Percentiles rank a stretch among this genome's conserved stretches.
These are phyloP conservation scores for Trigoniulus corallinus DNA, from an alignment of 1,140 invertebrate species.

Conservation along the genomic window DNA sequence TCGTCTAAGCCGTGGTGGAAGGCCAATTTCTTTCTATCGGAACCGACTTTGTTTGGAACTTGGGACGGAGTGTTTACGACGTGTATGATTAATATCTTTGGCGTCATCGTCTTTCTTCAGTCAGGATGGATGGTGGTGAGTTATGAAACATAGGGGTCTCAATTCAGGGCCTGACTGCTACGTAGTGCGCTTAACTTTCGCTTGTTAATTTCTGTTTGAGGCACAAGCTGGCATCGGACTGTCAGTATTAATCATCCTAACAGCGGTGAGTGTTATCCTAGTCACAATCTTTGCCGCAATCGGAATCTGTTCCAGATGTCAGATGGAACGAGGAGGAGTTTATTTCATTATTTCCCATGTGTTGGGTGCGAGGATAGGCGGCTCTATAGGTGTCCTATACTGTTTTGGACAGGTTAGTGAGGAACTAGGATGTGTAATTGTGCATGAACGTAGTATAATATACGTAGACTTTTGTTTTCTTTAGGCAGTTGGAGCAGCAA, in stretches of 20 bases:
- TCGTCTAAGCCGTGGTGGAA: constrained; percentile 63
- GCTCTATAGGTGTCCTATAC: constrained; percentile 77
- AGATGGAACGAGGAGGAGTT: constrained; percentile 85
- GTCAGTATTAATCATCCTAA: constrained; percentile 70
- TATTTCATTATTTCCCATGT: constrained; percentile 90
- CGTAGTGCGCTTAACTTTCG: too few relatives aligned
- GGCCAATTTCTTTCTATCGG: constrained; percentile 80
- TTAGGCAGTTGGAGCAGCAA: constrained; percentile 81
- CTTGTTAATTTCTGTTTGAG: too few relatives aligned
- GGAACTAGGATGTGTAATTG: constrained; percentile 2
- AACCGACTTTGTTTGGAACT: constrained; percentile 86
- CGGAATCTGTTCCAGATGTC: constrained; percentile 85
- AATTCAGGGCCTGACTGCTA: too few relatives aligned
- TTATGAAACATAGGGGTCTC: not conserved
- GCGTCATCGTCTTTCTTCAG: constrained; percentile 87
- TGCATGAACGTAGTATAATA: not conserved
- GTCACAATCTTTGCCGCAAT: constrained; percentile 84
- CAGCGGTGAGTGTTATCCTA: constrained; percentile 71
- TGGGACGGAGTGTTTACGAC: constrained; percentile 95
- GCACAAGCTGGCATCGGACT: constrained; percentile 80
- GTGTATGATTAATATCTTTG: constrained; percentile 90
- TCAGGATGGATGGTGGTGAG: constrained; percentile 82
- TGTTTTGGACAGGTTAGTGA: constrained; percentile 75
- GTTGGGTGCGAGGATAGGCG: constrained; percentile 77
- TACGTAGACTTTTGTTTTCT: constrained; percentile 16